These are phyloP conservation scores for Varecia variegata DNA, from an alignment of 2,797 vertebrate species.

Conservation along the genomic window DNA sequence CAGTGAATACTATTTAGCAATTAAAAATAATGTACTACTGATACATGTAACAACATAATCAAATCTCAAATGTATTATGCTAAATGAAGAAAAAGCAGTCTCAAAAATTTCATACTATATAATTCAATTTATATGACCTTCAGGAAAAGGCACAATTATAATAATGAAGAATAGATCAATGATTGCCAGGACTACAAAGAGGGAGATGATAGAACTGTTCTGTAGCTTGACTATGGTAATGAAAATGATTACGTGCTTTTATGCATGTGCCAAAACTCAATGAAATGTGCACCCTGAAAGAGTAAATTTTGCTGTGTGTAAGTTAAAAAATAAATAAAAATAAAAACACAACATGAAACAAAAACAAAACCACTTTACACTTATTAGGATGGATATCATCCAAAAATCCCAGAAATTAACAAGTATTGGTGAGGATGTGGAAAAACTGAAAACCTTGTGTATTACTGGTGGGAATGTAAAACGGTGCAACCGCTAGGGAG, in stretches of 20 bases:
- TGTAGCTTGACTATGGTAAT: neutral
- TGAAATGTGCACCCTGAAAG: neutral
- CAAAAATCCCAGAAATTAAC: neutral
- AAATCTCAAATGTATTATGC: neutral
- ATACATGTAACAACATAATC: neutral
- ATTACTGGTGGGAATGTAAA: neutral
- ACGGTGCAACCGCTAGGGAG: neutral
- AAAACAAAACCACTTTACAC: neutral
- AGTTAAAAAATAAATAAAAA: neutral
- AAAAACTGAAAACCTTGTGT: neutral
- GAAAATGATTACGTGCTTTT: neutral
- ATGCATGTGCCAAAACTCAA: neutral
- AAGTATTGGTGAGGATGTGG: neutral
- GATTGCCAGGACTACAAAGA: neutral
- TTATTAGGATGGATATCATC: neutral
- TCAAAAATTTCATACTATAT: neutral
- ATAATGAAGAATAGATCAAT: no score
- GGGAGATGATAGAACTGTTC: neutral
- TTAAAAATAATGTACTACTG: neutral
- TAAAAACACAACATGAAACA: neutral
- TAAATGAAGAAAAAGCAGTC: neutral
- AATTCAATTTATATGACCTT: no score
- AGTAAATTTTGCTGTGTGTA: neutral
- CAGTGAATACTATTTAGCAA: neutral
- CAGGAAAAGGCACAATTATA: no score